phyloP scores from a whole-genome alignment of 2,888 invertebrate species.

The Unio delphinus region DNA sequence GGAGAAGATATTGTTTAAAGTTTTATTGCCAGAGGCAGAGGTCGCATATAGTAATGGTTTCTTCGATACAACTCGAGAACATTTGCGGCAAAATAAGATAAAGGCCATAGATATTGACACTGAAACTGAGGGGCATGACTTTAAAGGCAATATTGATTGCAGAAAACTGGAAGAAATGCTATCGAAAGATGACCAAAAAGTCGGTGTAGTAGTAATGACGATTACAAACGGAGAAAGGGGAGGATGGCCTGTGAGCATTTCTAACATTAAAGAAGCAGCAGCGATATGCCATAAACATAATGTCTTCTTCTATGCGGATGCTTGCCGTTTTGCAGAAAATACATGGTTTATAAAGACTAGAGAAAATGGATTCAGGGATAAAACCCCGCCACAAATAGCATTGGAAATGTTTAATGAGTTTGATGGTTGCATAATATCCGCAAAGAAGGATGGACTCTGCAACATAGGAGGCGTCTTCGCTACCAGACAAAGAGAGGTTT shows the following conservation, averaged over 20 bases:
- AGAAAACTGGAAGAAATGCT: slow-evolving; percentile 8
- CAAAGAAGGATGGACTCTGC: slow-evolving; percentile 22
- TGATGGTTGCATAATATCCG: slow-evolving; percentile 14
- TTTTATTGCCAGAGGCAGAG: slow-evolving; percentile 1
- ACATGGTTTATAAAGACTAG: slow-evolving; percentile 17
- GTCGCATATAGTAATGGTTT: slow-evolving; percentile 15
- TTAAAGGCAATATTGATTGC: slow-evolving; percentile 15
- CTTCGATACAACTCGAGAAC: slow-evolving; percentile 19
- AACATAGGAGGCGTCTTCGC: slow-evolving; percentile 13
- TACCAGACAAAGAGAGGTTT: neutral
- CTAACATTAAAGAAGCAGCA: slow-evolving; percentile 10
- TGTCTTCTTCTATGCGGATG: slow-evolving; percentile 12
- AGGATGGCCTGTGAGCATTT: slow-evolving; percentile 22
- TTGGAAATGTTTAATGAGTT: slow-evolving; percentile 20
- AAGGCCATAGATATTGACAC: slow-evolving; percentile 3
- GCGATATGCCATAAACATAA: slow-evolving; percentile 7
- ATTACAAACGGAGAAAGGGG: slow-evolving; percentile 12
- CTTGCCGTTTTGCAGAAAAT: slow-evolving; percentile 22
- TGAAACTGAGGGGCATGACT: neutral
- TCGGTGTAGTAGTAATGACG: slow-evolving; percentile 10
- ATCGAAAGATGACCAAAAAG: neutral
- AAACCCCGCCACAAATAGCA: slow-evolving; percentile 8
- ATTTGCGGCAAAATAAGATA: slow-evolving; percentile 1
- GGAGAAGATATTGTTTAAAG: slow-evolving; percentile 8
- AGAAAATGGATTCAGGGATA: slow-evolving; percentile 7